Base-by-base conservation (phyloP, 2,113 vertebrate genomes). In the Myxocyprinus asiaticus region DNA sequence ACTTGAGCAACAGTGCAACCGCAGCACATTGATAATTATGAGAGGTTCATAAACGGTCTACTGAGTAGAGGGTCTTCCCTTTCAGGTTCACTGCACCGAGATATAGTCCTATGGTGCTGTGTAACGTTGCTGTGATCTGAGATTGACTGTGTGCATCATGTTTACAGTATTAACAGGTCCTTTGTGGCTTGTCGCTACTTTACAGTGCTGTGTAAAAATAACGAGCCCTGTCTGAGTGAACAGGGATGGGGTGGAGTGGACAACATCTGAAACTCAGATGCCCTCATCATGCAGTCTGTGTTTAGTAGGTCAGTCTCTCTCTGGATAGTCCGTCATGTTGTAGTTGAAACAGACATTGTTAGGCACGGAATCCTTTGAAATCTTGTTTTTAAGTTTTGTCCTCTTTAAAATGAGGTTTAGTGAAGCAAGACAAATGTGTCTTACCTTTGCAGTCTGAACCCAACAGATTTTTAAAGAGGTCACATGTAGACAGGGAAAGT, bases 141-240 rank as follows among this genome's bases (percentile, higher is more conserved):
- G 67, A 15, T 33, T 51, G 51, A 22, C n/a, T 51, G 6, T 15
- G 22, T 47, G 55, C 7, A 15, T 44, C 15, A 9, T 14, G 0
- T 11, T 2, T 45, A 33, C 22, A 33, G n/a, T n/a, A n/a, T n/a
- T n/a, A 50, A 62, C 8, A 14, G 51, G 64, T 11, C 74, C 55
- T 69, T 55, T 51, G 56, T 65, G 75, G 69, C 75, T 44, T 7
- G 73, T 80, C 67, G 62, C 73, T 71, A 33, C 45, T 55, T 45
- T n/a, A 3, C 79, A 74, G 56, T 11, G 55, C 78, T 61, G 69
- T 65, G 64, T 78, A 74, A 78, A 73, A 48, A 77, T 81, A 73
- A 78, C 44, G 50, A 81, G 62, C 45, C 53, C 45, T 77, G 14
- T 42, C 58, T 11, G 58, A 63, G 44, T 42, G 72, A 50, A 42